A percentile compares a stretch with the other conserved stretches of the same genome.
Conservation (phyloP, 2,888 invertebrate genomes). For the Meteorus colon region DNA sequence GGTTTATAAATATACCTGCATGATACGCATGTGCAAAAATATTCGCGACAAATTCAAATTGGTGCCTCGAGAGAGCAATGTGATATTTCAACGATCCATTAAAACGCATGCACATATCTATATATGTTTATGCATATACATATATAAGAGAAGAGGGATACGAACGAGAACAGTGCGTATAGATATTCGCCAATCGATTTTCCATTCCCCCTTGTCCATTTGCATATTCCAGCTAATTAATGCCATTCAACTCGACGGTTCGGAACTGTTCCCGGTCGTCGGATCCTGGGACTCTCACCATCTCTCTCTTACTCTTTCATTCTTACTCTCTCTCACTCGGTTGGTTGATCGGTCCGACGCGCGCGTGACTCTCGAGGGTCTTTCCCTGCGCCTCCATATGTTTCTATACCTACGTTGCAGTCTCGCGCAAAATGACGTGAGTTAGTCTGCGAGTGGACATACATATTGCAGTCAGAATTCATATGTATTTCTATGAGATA, state of each 20-base stretch:
- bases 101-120: not conserved
- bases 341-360: constrained; percentile 59
- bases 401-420: constrained; percentile 8
- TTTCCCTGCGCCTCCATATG: constrained; percentile 49
- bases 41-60: not conserved
- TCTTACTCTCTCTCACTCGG: constrained; percentile 33
- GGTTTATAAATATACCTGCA: not conserved
- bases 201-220: constrained; percentile 56
- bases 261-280: constrained; percentile 46
- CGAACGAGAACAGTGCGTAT: constrained; percentile 22
- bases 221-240: constrained; percentile 68
- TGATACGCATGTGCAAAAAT: not conserved
- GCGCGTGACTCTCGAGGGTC: constrained; percentile 59
- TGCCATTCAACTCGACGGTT: constrained; percentile 61
- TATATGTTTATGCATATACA: constrained; percentile 26
- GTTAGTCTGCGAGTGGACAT: constrained; percentile 29
- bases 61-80: not conserved
- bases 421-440: constrained; percentile 40
- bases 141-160: not conserved
- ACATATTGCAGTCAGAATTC: not conserved
- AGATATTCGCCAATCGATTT: constrained; percentile 58
- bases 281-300: constrained; percentile 43
- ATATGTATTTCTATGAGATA: not conserved
- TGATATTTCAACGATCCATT: not conserved
- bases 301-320: constrained; percentile 18